phyloP scores from a whole-genome alignment of 2,113 vertebrate genomes.

The Coracopsis vasa region DNA sequence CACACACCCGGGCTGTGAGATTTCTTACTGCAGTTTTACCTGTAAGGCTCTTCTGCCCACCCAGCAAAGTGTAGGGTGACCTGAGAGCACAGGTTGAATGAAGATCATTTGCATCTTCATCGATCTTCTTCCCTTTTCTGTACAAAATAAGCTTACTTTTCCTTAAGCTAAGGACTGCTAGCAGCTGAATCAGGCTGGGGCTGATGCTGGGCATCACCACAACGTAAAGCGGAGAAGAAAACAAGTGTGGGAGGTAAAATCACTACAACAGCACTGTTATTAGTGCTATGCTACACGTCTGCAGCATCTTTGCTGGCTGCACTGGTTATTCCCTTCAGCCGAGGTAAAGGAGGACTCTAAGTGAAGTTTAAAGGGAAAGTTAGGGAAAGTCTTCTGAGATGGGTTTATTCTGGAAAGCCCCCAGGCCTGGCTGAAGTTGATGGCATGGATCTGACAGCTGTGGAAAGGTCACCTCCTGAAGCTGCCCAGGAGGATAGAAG shows the following conservation, averaged over 20 bases:
- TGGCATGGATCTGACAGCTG: conserved; percentile 26
- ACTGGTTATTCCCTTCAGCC: neutral
- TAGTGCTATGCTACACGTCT: neutral
- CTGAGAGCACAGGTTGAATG: neutral
- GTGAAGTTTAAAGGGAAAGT: neutral
- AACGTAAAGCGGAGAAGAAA: neutral
- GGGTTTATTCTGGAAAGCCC: neutral
- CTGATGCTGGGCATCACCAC: neutral
- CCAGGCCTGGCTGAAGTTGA: neutral
- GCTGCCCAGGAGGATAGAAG: conserved; percentile 13
- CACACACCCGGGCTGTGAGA: neutral
- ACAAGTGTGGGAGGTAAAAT: conserved; percentile 1
- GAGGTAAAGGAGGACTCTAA: neutral
- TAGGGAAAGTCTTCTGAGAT: neutral
- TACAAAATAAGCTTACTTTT: neutral
- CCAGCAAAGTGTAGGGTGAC: conserved; percentile 28
- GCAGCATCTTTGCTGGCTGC: neutral
- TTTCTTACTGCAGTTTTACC: neutral
- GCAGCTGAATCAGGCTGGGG: conserved; percentile 39
- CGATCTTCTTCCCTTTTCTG: conserved; percentile 5
- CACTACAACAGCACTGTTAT: neutral
- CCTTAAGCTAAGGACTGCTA: neutral
- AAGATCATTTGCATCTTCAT: conserved; percentile 25
- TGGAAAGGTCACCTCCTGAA: conserved; percentile 3
- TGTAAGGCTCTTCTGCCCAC: neutral